Base-by-base conservation (phyloP, 2,888 invertebrate species). In the Spatulosminthurus flaviceps region DNA sequence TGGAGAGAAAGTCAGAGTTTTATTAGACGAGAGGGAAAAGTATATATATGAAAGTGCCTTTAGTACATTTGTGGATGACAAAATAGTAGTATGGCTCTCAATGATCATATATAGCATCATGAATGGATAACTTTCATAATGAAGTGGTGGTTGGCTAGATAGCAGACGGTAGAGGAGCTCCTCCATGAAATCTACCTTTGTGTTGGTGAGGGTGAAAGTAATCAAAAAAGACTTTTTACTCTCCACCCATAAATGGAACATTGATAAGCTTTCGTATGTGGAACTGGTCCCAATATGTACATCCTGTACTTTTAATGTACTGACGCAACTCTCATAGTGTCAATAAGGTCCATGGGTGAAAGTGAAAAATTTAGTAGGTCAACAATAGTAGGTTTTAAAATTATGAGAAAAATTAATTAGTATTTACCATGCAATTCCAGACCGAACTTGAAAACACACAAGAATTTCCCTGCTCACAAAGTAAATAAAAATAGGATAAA, bases 121-220 rank as follows among this genome's bases (percentile, higher is more conserved):
- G 73, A 73, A 73, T 73, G 60, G 51, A 60, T 73, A 51, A 73
- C 29, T 60, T 43, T 19, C 51, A 24, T 73, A 28, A 51, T 73
- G 60, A 24, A 73, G 60, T 60, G 60, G n/a, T 26, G 7, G 13
- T 60, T 11, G 19, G 26, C 16, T n/a, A 0, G 21, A 1, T 22
- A 0, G 71, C 11, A 16, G 7, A 9, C 28, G 22, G 26, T 16
- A n/a, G 67, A 9, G 7, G 26, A 69, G 29, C 29, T 24, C n/a
- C 11, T 22, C 24, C 22, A 66, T 13, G n/a, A 26, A 22, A 24
- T 24, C 7, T 66, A 22, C 19, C 4, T 13, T 26, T 28, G 67
- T 28, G 13, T 16, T 24, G 67, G 26, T 13, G 67, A 28, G 28
- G 4, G 67, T 26, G 19, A 28, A 67, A 67, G 67, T 67, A 26